A percentile compares a stretch with the other conserved stretches of the same genome.
Conservation (phyloP, 2,113 vertebrate genomes). For the Manacus vitellinus region DNA sequence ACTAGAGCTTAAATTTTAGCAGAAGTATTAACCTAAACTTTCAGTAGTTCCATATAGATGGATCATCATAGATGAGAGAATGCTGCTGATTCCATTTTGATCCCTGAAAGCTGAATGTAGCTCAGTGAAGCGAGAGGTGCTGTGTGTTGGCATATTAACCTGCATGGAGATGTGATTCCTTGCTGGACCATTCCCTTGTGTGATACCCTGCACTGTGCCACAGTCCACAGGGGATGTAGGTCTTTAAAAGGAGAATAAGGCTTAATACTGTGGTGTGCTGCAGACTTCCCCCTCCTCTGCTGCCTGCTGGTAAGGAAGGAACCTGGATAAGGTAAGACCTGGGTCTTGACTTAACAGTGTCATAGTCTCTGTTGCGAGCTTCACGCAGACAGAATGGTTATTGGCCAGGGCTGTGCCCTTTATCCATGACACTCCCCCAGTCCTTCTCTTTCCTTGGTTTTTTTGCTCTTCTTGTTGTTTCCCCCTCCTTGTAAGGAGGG, state of each 20-base stretch:
- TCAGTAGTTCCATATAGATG: neutral
- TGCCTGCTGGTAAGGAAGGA: neutral
- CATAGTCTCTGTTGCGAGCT: neutral
- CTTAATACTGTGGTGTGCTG: accelerated
- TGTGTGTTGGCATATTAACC: neutral
- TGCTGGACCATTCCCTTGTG: accelerated
- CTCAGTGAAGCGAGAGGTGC: accelerated
- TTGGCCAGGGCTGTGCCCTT: neutral
- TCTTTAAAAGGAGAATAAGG: neutral
- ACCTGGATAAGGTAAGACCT: neutral
- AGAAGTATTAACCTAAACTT: neutral
- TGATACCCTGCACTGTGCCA: accelerated
- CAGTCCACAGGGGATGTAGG: neutral
- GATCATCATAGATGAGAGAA: neutral
- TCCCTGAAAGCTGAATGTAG: neutral
- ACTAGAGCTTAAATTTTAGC: neutral
- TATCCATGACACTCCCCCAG: neutral
- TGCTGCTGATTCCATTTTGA: neutral
- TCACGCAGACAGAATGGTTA: neutral
- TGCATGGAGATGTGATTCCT: accelerated
- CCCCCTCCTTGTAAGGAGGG: neutral
- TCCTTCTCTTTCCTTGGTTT: neutral
- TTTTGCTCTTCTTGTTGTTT: neutral
- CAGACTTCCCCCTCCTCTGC: neutral
- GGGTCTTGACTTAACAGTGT: neutral